phyloP scores from a whole-genome alignment of 2,888 invertebrate species.

The Octonoba sinensis region DNA sequence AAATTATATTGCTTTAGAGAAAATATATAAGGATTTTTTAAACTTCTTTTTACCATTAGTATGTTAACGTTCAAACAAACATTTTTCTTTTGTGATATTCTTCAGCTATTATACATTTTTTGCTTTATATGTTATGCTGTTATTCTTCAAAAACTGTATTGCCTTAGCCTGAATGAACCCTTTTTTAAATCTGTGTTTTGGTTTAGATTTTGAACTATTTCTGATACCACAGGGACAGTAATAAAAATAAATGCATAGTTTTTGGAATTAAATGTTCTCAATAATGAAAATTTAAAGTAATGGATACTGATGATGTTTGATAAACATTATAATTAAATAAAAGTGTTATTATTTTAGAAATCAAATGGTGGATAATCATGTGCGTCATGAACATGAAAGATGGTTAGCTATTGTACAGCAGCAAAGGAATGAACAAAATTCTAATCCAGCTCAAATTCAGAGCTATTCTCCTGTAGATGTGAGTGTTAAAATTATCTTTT shows the following conservation, averaged over 20 bases:
- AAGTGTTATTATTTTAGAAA: too few relatives aligned
- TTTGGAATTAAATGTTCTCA: too few relatives aligned
- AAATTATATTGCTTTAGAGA: too few relatives aligned
- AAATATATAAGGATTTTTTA: too few relatives aligned
- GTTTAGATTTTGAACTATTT: background rate
- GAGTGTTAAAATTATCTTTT: background rate
- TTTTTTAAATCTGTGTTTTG: background rate
- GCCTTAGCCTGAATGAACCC: background rate
- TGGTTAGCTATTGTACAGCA: slow-evolving; percentile 63
- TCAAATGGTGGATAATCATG: too few relatives aligned
- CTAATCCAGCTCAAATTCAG: slow-evolving; percentile 45
- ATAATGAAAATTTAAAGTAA: too few relatives aligned
- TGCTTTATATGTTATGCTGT: background rate
- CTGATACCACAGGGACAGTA: background rate
- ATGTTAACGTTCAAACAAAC: too few relatives aligned
- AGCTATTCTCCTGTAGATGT: slow-evolving; percentile 50
- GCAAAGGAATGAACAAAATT: slow-evolving; percentile 51
- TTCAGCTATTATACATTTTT: too few relatives aligned
- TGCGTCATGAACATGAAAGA: slow-evolving; percentile 55
- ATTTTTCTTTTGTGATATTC: background rate
- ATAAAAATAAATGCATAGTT: too few relatives aligned
- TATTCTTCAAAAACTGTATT: background rate
- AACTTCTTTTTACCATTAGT: too few relatives aligned
- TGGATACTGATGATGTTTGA: too few relatives aligned
- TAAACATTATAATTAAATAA: too few relatives aligned